Percentiles rank a stretch among this genome's conserved stretches.
Conservation (phyloP, 2,888 invertebrate genomes). For the Coenonympha glycerion region DNA sequence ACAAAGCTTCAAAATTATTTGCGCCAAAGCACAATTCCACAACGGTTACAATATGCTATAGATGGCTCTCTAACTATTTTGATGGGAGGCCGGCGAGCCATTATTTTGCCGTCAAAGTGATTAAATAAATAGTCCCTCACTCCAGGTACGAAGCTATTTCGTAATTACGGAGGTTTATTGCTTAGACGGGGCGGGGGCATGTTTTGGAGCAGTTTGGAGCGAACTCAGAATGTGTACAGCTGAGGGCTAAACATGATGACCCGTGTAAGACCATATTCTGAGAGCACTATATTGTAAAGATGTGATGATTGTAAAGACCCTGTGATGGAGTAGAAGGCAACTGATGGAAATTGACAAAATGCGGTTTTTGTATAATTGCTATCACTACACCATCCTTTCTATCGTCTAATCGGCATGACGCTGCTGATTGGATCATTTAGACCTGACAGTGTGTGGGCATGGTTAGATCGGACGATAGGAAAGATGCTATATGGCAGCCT, state of each 20-base stretch:
- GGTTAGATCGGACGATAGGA: too few species aligned
- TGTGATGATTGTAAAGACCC: too few species aligned
- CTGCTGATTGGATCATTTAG: too few species aligned
- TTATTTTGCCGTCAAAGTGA: conserved; percentile 74
- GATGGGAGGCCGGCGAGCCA: conserved; percentile 48
- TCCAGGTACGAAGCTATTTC: conserved; percentile 64
- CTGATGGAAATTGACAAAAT: too few species aligned
- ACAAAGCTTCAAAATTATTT: conserved; percentile 44
- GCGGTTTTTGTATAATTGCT: too few species aligned
- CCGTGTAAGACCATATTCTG: conserved; percentile 38
- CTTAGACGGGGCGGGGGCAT: conserved; percentile 59
- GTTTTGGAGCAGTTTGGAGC: conserved; percentile 49
- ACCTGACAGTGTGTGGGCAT: too few species aligned
- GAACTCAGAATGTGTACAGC: conserved; percentile 35
- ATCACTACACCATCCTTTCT: too few species aligned
- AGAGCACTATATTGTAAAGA: too few species aligned
- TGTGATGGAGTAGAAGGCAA: too few species aligned
- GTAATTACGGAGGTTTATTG: conserved; percentile 71
- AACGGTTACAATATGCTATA: conserved; percentile 50
- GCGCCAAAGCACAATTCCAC: conserved; percentile 40
- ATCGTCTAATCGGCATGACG: too few species aligned
- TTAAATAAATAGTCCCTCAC: conserved; percentile 69
- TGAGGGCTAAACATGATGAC: conserved; percentile 39
- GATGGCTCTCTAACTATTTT: conserved; percentile 42
- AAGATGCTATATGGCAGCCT: too few species aligned